Evolutionary conservation across 53 echinoderm and acorn worm genomes (phyloP).

Genomic region (Arbacia lixula): DNA sequence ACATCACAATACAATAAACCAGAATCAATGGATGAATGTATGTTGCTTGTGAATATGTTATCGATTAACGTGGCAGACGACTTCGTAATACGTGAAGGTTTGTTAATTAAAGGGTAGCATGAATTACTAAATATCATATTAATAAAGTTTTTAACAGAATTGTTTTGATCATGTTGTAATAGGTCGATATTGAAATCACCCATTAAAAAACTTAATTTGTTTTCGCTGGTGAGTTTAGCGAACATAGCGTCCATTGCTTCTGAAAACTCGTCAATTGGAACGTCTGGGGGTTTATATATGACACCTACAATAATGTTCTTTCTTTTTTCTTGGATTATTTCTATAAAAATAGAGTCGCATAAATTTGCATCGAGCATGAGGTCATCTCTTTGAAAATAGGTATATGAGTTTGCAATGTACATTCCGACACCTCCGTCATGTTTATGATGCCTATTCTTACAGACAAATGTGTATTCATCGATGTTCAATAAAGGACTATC

Average conservation of each 20-base stretch:
- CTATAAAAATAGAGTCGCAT: slow-evolving; percentile 10
- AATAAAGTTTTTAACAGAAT: background rate
- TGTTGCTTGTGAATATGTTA: background rate
- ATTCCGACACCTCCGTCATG: slow-evolving; percentile 19
- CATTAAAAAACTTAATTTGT: background rate
- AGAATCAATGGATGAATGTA: background rate
- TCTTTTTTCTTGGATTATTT: slow-evolving; percentile 6
- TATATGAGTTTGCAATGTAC: slow-evolving; percentile 13
- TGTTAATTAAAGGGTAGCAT: slow-evolving; percentile 1
- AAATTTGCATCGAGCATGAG: background rate
- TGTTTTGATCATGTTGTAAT: slow-evolving; percentile 1
- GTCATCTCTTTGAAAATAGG: slow-evolving; percentile 12
- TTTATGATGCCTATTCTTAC: background rate
- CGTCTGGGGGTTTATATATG: background rate
- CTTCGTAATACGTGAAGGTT: slow-evolving; percentile 25
- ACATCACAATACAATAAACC: slow-evolving; percentile 17
- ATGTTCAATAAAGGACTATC: background rate
- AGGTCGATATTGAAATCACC: slow-evolving; percentile 15
- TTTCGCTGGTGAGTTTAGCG: background rate
- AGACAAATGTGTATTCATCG: background rate
- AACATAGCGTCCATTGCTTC: background rate
- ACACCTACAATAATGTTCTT: slow-evolving; percentile 22
- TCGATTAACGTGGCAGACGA: slow-evolving; percentile 7
- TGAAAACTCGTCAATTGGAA: background rate
- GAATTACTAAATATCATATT: slow-evolving; percentile 3